Conservation (phyloP, 2,113 vertebrate species). For the Sturnus vulgaris region DNA sequence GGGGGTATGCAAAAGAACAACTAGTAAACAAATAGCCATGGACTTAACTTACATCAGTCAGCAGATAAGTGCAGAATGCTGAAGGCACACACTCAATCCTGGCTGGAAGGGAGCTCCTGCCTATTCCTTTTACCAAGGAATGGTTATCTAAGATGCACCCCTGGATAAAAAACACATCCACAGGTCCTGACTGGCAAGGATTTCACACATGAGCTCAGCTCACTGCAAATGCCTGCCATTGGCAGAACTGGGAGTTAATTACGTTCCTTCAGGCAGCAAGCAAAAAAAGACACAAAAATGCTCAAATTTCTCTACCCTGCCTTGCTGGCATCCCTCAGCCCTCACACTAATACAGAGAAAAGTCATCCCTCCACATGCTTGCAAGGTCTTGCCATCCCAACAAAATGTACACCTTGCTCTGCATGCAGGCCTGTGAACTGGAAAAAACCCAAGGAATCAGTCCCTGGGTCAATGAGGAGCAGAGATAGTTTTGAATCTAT, state of each 20-base stretch:
- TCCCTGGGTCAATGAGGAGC: background rate
- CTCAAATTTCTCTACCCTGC: background rate
- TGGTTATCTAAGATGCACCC: background rate
- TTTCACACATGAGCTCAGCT: background rate
- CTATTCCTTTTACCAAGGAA: background rate
- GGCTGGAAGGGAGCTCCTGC: background rate
- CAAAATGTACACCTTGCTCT: background rate
- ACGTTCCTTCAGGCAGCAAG: background rate
- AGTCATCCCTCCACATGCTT: background rate
- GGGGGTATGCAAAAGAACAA: background rate
- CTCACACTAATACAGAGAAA: background rate
- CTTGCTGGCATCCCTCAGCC: background rate
- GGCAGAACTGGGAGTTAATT: background rate
- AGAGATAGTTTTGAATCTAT: background rate
- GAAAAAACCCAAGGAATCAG: background rate
- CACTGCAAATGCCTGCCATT: background rate
- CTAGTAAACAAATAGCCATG: background rate
- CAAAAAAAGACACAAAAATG: background rate
- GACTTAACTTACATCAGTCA: background rate
- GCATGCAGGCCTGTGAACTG: background rate
- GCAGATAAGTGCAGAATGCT: background rate
- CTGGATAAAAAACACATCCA: background rate
- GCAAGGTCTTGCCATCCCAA: background rate
- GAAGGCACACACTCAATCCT: background rate
- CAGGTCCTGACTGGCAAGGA: background rate